A percentile compares a stretch with the other conserved stretches of the same genome.
Evolutionary conservation across 2,113 vertebrate genomes (phyloP).

Genomic region (Lota lota): DNA sequence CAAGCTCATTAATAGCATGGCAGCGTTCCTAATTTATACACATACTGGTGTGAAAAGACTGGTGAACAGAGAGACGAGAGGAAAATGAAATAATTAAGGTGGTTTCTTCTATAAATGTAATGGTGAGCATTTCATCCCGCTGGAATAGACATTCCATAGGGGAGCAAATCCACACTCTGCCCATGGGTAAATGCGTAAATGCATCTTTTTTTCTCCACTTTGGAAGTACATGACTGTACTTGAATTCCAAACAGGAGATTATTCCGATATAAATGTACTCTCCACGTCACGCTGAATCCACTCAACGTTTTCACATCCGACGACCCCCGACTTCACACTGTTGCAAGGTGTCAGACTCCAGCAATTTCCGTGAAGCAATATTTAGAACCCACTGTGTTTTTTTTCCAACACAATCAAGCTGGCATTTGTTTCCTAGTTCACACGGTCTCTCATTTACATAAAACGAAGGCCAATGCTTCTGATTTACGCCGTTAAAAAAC

Average conservation of each 20-base stretch:
- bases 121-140: too few relatives aligned
- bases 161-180: too few relatives aligned
- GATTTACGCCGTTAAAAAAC: too few relatives aligned
- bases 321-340: constrained; percentile 12
- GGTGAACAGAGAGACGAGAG: background rate
- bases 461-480: too few relatives aligned
- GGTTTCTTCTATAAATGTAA: too few relatives aligned
- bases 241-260: background rate
- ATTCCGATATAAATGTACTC: background rate
- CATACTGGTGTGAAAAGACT: background rate
- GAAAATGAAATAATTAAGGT: background rate
- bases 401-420: background rate
- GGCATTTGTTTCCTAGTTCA: background rate
- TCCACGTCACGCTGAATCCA: constrained; percentile 9
- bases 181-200: too few relatives aligned
- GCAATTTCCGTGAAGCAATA: constrained; percentile 29
- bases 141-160: too few relatives aligned
- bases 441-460: constrained; percentile 1
- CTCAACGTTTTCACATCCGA: constrained; percentile 29
- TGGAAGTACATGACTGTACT: too few relatives aligned
- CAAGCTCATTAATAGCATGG: background rate
- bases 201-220: too few relatives aligned
- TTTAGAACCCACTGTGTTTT: constrained; percentile 7
- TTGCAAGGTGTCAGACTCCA: constrained; percentile 25
- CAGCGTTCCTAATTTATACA: background rate